A percentile compares a stretch with the other conserved stretches of the same genome.
Evolutionary conservation across 2,888 invertebrate species (phyloP).

Genomic region (Trypoxylon attenuatum): DNA sequence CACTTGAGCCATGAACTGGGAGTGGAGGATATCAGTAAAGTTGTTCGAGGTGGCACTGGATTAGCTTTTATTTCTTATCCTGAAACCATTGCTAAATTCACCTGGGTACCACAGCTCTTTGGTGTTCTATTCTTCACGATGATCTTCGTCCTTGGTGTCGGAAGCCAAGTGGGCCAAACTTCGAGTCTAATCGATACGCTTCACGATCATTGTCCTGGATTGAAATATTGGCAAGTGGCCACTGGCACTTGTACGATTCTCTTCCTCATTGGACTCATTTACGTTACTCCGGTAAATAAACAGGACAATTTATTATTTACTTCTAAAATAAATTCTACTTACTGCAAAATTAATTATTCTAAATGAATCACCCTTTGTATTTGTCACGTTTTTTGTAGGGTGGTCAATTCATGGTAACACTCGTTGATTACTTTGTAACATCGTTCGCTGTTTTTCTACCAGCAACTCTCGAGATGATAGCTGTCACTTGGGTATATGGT

Average conservation of each 20-base stretch:
- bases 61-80: constrained; percentile 91
- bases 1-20: constrained; percentile 83
- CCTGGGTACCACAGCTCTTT: constrained; percentile 79
- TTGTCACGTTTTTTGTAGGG: constrained; percentile 71
- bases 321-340: too few species aligned
- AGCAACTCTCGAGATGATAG: constrained; percentile 74
- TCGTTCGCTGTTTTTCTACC: constrained; percentile 75
- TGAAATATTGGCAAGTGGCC: constrained; percentile 72
- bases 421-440: constrained; percentile 75
- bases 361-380: too few species aligned
- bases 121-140: constrained; percentile 77
- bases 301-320: too few species aligned
- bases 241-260: constrained; percentile 67
- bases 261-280: constrained; percentile 73
- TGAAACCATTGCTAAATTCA: constrained; percentile 87
- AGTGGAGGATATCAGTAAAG: constrained; percentile 79
- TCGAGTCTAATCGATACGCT: constrained; percentile 74
- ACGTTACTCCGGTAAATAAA: constrained; percentile 75
- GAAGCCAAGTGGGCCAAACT: constrained; percentile 74
- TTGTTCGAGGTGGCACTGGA: constrained; percentile 86
- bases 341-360: too few species aligned
- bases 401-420: constrained; percentile 74
- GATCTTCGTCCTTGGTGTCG: constrained; percentile 76
- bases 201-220: constrained; percentile 73
- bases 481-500: constrained; percentile 75